phyloP scores from a whole-genome alignment of 2,797 vertebrate genomes.

The Sebastes steindachneri region DNA sequence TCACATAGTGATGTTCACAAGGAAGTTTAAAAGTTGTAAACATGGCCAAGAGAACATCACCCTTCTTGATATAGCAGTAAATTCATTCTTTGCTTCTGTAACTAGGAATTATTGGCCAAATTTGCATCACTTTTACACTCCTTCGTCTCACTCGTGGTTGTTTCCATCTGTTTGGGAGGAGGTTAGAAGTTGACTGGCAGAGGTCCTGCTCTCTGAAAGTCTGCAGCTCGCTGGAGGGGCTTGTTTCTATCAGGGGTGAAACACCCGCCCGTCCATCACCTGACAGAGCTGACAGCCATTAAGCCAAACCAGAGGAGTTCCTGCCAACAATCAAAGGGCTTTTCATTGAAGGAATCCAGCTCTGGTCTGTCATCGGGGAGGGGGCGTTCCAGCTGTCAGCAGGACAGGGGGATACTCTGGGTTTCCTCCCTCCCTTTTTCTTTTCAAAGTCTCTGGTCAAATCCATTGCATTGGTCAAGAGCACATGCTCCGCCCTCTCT shows the following conservation, averaged over 20 bases:
- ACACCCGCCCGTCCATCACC: slow-evolving; percentile 80
- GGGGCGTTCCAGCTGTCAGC: slow-evolving; percentile 72
- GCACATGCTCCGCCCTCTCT: slow-evolving; percentile 7
- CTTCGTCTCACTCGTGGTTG: slow-evolving; percentile 43
- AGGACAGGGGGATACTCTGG: slow-evolving; percentile 25
- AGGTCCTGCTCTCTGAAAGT: slow-evolving; percentile 77
- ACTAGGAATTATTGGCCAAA: slow-evolving; percentile 20
- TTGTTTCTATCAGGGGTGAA: slow-evolving; percentile 83
- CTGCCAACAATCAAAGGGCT: slow-evolving; percentile 81
- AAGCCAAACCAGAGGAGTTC: slow-evolving; percentile 76
- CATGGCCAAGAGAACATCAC: neutral
- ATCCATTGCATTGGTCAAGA: slow-evolving; percentile 59
- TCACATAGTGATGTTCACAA: neutral
- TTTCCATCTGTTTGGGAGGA: slow-evolving; percentile 73
- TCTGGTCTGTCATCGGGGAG: slow-evolving; percentile 72
- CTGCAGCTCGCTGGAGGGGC: slow-evolving; percentile 68
- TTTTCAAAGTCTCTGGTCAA: slow-evolving; percentile 20
- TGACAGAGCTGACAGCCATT: slow-evolving; percentile 82
- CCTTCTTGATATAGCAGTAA: neutral
- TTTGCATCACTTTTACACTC: slow-evolving; percentile 47
- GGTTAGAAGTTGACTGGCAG: slow-evolving; percentile 80
- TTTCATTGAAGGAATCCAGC: slow-evolving; percentile 82
- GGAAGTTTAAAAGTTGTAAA: neutral
- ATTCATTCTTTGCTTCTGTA: slow-evolving; percentile 8
- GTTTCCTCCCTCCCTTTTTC: slow-evolving; percentile 4